Evolutionary conservation across 2,113 vertebrate genomes (phyloP).

Genomic region (Lasiurus borealis): DNA sequence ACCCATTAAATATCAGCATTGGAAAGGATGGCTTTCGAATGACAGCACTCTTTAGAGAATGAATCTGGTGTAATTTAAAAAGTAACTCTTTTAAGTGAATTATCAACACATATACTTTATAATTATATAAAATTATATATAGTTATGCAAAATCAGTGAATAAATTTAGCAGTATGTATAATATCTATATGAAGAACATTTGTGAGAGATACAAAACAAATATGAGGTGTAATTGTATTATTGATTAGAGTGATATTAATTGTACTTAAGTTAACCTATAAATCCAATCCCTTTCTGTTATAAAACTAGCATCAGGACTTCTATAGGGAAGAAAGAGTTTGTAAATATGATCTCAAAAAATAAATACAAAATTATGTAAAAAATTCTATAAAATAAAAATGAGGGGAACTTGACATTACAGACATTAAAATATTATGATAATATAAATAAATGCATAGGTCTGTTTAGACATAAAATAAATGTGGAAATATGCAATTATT

Average conservation of each 20-base stretch:
- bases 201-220: neutral
- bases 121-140: neutral
- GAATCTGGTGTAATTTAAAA: neutral
- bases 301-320: neutral
- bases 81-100: neutral
- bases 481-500: neutral
- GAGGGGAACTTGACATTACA: neutral
- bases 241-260: slow-evolving; percentile 34
- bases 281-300: neutral
- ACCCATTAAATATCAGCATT: neutral
- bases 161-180: neutral
- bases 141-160: slow-evolving; percentile 14
- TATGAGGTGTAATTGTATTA: neutral
- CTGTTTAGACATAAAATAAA: neutral
- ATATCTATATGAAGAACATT: neutral
- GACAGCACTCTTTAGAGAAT: neutral
- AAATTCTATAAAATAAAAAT: slow-evolving; percentile 21
- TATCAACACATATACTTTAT: neutral
- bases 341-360: neutral
- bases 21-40: neutral
- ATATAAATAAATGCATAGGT: neutral
- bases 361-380: neutral
- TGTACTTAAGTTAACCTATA: neutral
- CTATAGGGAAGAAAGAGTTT: neutral
- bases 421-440: neutral